A percentile compares a stretch with the other conserved stretches of the same genome.
phyloP scores from a whole-genome alignment of 1,140 invertebrate genomes.

The Brachionus angularis region DNA sequence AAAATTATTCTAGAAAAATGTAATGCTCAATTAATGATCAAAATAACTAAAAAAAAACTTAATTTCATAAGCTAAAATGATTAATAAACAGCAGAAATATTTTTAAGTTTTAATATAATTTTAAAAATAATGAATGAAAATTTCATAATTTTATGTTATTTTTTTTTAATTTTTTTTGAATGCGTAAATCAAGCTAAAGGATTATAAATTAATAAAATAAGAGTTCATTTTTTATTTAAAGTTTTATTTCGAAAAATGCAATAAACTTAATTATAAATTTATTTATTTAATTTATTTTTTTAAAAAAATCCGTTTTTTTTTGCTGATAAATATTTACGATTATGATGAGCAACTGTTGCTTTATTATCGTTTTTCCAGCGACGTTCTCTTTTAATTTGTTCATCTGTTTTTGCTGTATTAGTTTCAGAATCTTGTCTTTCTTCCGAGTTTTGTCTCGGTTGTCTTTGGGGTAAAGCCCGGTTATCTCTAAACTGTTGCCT shows the following conservation, averaged over 20 bases:
- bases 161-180: too few relatives aligned
- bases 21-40: too few relatives aligned
- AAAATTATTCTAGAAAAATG: too few relatives aligned
- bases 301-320: slow-evolving; percentile 28
- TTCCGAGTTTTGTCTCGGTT: neutral
- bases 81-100: too few relatives aligned
- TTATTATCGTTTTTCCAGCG: slow-evolving; percentile 43
- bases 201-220: too few relatives aligned
- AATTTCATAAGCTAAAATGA: too few relatives aligned
- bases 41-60: too few relatives aligned
- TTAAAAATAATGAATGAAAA: too few relatives aligned
- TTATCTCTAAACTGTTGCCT: slow-evolving; percentile 9
- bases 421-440: neutral
- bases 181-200: too few relatives aligned
- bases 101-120: too few relatives aligned
- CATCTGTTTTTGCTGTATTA: slow-evolving; percentile 9
- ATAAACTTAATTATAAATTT: neutral
- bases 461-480: neutral
- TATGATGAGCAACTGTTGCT: slow-evolving; percentile 35
- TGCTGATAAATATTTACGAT: slow-evolving; percentile 32
- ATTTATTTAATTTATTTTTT: neutral
- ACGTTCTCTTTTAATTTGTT: slow-evolving; percentile 37
- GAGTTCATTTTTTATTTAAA: slow-evolving; percentile 31
- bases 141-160: too few relatives aligned
- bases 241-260: neutral